phyloP scores from a whole-genome alignment of 2,888 invertebrate species.

The Ectemnius lituratus region DNA sequence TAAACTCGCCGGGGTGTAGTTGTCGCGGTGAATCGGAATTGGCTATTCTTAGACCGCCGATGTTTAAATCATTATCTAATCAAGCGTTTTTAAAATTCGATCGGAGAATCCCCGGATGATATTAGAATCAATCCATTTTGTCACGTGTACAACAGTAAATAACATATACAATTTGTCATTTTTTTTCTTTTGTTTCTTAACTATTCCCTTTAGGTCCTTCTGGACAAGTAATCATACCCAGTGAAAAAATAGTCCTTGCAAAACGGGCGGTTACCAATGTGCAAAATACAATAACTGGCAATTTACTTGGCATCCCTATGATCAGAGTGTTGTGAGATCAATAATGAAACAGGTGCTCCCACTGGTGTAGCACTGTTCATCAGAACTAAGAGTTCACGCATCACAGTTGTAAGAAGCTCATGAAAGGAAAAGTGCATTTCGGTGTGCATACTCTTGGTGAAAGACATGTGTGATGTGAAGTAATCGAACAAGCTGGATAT shows the following conservation, averaged over 20 bases:
- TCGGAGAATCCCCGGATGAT: neutral
- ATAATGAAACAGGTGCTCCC: conserved; percentile 49
- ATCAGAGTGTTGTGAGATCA: conserved; percentile 52
- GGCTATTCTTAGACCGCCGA: too few species aligned
- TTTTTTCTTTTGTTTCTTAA: too few species aligned
- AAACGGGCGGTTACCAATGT: neutral
- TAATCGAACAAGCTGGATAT: conserved; percentile 61
- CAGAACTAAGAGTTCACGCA: conserved; percentile 43
- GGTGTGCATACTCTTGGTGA: conserved; percentile 58
- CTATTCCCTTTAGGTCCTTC: too few species aligned
- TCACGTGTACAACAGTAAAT: too few species aligned
- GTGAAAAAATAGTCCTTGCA: conserved; percentile 4
- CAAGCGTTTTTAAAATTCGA: neutral
- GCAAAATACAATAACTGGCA: conserved; percentile 4
- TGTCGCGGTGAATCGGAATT: too few species aligned
- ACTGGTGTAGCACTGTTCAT: conserved; percentile 42
- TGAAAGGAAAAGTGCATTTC: conserved; percentile 56
- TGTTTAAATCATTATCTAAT: neutral
- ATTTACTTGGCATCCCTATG: conserved; percentile 33
- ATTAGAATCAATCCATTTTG: too few species aligned
- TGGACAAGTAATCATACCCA: too few species aligned
- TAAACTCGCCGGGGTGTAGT: too few species aligned
- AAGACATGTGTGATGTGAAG: conserved; percentile 66
- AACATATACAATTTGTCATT: too few species aligned
- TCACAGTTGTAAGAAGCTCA: conserved; percentile 40